Percentiles rank a stretch among this genome's conserved stretches.
These are phyloP conservation scores for Agonopterix subpropinquella DNA, from an alignment of 2,888 invertebrate genomes.

Conservation along the genomic window DNA sequence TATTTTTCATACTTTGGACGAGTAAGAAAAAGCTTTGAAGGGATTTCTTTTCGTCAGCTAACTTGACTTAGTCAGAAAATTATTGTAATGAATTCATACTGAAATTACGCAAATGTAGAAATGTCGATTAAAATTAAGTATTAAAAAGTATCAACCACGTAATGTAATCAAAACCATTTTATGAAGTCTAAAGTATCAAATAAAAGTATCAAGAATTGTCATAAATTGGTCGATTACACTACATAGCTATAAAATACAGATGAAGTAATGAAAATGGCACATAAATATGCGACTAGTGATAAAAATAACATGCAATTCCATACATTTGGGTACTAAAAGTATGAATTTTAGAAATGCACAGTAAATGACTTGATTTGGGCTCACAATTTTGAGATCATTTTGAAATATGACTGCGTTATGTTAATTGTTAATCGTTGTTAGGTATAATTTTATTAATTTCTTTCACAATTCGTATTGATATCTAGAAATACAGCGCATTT, in stretches of 20 bases:
- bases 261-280: conserved; percentile 38
- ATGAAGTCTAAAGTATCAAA: too few relatives aligned
- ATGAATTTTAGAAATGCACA: conserved; percentile 39
- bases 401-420: conserved; percentile 35
- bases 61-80: background rate
- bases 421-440: conserved; percentile 7
- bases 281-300: conserved; percentile 40
- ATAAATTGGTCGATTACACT: background rate
- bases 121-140: background rate
- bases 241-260: background rate
- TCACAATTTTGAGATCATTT: conserved; percentile 69
- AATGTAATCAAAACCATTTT: too few relatives aligned
- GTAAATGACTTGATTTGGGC: conserved; percentile 52
- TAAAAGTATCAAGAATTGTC: too few relatives aligned
- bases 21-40: too few relatives aligned
- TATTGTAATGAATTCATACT: background rate
- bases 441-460: background rate
- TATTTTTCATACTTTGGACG: too few relatives aligned
- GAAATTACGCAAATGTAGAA: background rate
- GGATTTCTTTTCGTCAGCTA: too few relatives aligned
- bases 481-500: conserved; percentile 47
- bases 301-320: conserved; percentile 5
- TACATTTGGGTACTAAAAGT: conserved; percentile 30
- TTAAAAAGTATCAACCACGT: background rate
- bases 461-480: conserved; percentile 14